phyloP scores from a whole-genome alignment of 2,888 invertebrate species.

The Cordilura impudica region DNA sequence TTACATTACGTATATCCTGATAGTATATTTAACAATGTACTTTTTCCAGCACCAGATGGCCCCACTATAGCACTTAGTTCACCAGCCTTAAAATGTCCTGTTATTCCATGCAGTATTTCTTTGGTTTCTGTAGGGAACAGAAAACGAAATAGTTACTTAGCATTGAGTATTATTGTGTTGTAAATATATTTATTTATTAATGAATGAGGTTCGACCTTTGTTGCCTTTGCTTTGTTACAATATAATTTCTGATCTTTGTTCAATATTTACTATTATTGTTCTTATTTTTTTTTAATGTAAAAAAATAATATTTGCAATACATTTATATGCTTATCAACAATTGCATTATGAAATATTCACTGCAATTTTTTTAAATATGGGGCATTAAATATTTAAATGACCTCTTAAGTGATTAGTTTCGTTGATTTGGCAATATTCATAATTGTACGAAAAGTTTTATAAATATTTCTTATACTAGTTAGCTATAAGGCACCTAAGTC shows the following conservation, averaged over 20 bases:
- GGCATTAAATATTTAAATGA: too few species aligned
- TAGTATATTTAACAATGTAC: slow-evolving; percentile 91
- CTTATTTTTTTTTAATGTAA: neutral
- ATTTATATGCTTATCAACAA: neutral
- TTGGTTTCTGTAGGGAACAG: slow-evolving; percentile 79
- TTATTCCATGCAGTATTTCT: slow-evolving; percentile 81
- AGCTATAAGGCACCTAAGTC: too few species aligned
- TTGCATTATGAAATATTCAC: neutral
- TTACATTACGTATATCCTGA: slow-evolving; percentile 91
- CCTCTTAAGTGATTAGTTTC: too few species aligned
- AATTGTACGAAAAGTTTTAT: too few species aligned
- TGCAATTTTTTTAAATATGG: neutral
- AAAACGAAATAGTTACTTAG: neutral
- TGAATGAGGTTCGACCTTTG: too few species aligned
- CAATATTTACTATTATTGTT: neutral
- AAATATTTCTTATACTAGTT: too few species aligned
- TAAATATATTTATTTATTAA: too few species aligned
- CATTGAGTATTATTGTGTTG: too few species aligned
- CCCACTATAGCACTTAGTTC: slow-evolving; percentile 92
- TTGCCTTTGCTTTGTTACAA: too few species aligned
- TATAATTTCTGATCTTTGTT: too few species aligned
- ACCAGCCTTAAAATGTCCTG: slow-evolving; percentile 85
- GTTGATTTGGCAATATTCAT: too few species aligned
- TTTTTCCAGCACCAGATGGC: slow-evolving; percentile 93
- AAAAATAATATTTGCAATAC: neutral